Evolutionary conservation across 1,140 invertebrate genomes (phyloP), one percentile per base, ranked within the genome.

Genomic region (Tribolium madens): DNA sequence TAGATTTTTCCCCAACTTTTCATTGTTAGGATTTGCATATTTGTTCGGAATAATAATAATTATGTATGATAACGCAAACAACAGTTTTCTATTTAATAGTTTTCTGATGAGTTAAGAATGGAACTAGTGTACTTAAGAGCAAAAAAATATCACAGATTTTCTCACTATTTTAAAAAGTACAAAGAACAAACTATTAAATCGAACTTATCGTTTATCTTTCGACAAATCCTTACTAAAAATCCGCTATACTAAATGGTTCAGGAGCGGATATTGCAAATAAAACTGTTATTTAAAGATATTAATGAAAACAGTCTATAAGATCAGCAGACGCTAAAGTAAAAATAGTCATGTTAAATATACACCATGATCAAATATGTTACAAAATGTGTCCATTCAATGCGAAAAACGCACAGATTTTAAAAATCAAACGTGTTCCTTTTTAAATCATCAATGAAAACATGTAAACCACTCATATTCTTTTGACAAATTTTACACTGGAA

Each of bases 251-350:
- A 14, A 14, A 33, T 33, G 21, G 26, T 64, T 64, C 57, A 52
- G 26, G 31, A 72, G 31, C 70, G 46, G 70, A 72, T 72, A 52
- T 72, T 52, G 70, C 70, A 72, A 72, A 72, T 72, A 72, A 48
- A 72, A 72, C 57, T 64, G 70, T 72, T 72, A 72, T 72, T 72
- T 72, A 10, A 50, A 72, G 70, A 50, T 72, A 72, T 72, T 72
- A 72, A 72, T 72, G 70, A 72, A 72, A 72, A 72, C 50, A 52
- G 70, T 52, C 46, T 72, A n/a, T n/a, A 72, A 47, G 70, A 72
- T 72, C 70, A 72, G 70, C 50, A 52, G 70, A 15, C 68, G 21
- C 21, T 2, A 15, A 26, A 10, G 14, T 72, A 72, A 72, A 72
- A 72, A 72, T 72, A 72, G 21, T 13, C 14, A 72, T 6, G 70